A percentile compares a stretch with the other conserved stretches of the same genome.
Evolutionary conservation across 92 coral and sea anemone species (phyloP).

Genomic region (Diadumene lineata): DNA sequence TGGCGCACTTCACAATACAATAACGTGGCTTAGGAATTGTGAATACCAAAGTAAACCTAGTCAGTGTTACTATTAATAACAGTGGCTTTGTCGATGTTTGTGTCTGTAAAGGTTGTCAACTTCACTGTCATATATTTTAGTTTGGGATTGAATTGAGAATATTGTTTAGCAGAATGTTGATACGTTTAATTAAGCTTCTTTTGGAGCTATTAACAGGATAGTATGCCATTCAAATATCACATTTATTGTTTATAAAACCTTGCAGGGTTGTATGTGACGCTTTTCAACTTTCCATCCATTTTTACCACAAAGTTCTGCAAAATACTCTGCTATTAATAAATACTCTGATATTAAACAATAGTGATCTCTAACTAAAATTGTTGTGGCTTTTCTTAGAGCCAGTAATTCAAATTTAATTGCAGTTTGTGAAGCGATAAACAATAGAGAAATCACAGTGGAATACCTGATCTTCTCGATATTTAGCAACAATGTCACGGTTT

Average conservation of each 20-base stretch:
- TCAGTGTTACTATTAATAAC: background rate
- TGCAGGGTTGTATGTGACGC: background rate
- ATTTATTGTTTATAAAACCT: background rate
- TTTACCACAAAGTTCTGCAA: too few species aligned
- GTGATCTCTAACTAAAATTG: background rate
- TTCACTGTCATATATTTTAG: background rate
- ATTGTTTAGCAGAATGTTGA: background rate
- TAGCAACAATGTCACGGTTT: background rate
- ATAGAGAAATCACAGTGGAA: conserved; percentile 5
- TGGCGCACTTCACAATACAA: conserved; percentile 37
- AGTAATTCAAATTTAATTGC: conserved; percentile 26
- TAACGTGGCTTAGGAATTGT: background rate
- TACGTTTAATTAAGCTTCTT: background rate
- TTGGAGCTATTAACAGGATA: background rate
- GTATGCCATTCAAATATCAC: background rate
- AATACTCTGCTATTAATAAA: too few species aligned
- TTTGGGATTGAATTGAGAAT: background rate
- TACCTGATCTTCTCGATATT: conserved; percentile 4
- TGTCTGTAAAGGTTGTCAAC: background rate
- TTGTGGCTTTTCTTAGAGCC: background rate
- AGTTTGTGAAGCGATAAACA: conserved; percentile 7
- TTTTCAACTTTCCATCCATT: too few species aligned
- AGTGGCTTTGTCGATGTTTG: background rate
- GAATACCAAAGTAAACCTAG: background rate
- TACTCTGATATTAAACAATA: too few species aligned